Conservation (phyloP, 2,888 invertebrate species). For the Synergus gifuensis region DNA sequence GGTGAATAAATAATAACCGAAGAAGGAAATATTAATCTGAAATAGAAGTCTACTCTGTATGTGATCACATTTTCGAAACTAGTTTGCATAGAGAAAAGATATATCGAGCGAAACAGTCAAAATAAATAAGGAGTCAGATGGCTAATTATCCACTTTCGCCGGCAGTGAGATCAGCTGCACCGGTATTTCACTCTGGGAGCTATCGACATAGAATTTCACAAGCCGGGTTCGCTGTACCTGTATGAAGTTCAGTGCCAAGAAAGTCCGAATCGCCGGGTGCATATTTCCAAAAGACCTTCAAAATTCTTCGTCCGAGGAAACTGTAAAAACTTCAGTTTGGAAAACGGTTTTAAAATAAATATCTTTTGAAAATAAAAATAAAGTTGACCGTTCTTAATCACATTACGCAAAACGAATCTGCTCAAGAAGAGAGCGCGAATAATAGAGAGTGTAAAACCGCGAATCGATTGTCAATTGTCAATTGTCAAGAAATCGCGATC, state of each 20-base stretch:
- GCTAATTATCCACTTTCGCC: slow-evolving; percentile 60
- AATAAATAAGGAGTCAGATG: slow-evolving; percentile 47
- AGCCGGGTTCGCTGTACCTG: slow-evolving; percentile 53
- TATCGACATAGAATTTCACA: slow-evolving; percentile 51
- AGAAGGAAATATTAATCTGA: not conserved
- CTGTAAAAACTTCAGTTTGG: not conserved
- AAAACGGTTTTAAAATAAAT: not conserved
- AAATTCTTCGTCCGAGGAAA: slow-evolving; percentile 28
- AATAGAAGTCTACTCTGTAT: not conserved
- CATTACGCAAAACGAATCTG: not conserved
- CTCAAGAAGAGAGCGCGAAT: not conserved
- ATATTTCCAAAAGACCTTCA: slow-evolving; percentile 48
- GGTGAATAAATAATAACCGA: slow-evolving; percentile 15
- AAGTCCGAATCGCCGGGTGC: slow-evolving; percentile 51
- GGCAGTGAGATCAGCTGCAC: slow-evolving; percentile 52
- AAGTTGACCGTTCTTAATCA: slow-evolving; percentile 3
- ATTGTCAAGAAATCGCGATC: not conserved
- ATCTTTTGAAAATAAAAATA: not conserved
- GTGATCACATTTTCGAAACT: slow-evolving; percentile 4
- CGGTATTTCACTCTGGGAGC: slow-evolving; percentile 46
- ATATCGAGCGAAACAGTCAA: slow-evolving; percentile 44
- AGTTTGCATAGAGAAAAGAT: slow-evolving; percentile 37
- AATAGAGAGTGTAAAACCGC: not conserved
- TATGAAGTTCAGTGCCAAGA: slow-evolving; percentile 58
- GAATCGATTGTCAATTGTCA: not conserved